phyloP scores from a whole-genome alignment of 2,888 invertebrate genomes.

The Leptopilina drosophilae region DNA sequence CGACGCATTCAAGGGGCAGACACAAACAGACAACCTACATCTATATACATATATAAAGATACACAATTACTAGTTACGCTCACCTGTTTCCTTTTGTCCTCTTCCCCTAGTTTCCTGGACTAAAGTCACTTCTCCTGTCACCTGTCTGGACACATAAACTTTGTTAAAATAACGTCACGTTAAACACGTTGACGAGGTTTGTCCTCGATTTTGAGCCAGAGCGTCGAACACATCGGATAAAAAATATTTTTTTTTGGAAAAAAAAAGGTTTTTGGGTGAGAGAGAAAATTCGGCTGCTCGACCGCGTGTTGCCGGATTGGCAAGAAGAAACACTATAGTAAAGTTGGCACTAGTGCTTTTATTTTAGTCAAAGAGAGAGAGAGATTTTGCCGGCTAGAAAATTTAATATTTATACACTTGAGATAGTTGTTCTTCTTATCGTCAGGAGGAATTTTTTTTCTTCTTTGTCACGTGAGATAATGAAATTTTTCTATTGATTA shows the following conservation, averaged over 20 bases:
- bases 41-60: no score
- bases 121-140: constrained; percentile 40
- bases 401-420: no score
- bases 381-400: neutral
- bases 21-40: neutral
- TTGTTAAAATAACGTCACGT: neutral
- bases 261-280: neutral
- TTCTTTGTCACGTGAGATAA: no score
- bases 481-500: no score
- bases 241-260: neutral
- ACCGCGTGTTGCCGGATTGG: constrained; percentile 9
- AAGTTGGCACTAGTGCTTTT: neutral
- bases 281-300: constrained; percentile 12
- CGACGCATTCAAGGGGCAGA: constrained; percentile 1
- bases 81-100: constrained; percentile 34
- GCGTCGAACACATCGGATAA: constrained; percentile 1
- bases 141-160: constrained; percentile 38
- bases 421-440: no score
- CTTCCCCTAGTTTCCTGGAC: constrained; percentile 21
- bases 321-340: neutral
- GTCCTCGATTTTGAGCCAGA: constrained; percentile 12
- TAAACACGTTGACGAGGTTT: constrained; percentile 14
- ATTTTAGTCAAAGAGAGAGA: neutral
- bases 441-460: no score
- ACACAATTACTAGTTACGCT: constrained; percentile 11